A percentile compares a stretch with the other conserved stretches of the same genome.
Conservation (phyloP, 2,888 invertebrate species). For the Antheraea yamamai region DNA sequence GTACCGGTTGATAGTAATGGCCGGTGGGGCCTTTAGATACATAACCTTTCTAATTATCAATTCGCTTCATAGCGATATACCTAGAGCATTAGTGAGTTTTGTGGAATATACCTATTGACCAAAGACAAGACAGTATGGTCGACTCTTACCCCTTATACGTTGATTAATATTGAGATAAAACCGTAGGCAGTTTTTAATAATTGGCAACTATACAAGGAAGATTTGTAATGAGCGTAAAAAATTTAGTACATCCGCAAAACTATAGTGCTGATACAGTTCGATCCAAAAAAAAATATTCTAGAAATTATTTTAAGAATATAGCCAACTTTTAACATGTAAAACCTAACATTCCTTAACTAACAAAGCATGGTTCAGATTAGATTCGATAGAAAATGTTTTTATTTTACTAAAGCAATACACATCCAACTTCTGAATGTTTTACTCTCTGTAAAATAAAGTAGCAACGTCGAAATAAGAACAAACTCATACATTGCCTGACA, state of each 20-base stretch:
- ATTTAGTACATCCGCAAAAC: not conserved
- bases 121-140: not conserved
- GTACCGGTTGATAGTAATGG: conserved; percentile 64
- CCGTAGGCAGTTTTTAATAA: too few relatives aligned
- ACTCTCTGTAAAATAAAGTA: conserved; percentile 18
- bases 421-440: not conserved
- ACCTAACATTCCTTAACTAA: not conserved
- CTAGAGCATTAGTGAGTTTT: conserved; percentile 35
- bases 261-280: not conserved
- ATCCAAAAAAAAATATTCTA: not conserved
- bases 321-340: not conserved
- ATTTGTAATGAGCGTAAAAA: not conserved
- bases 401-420: not conserved
- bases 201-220: too few relatives aligned
- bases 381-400: not conserved
- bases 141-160: not conserved
- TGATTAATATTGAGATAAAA: too few relatives aligned
- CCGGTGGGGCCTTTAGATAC: conserved; percentile 63
- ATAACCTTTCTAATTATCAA: conserved; percentile 74
- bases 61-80: conserved; percentile 35
- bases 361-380: not conserved
- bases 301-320: not conserved
- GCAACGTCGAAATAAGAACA: conserved; percentile 22
- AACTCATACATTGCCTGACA: conserved; percentile 24
- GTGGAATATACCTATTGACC: not conserved